Base-by-base conservation (phyloP, 2,888 invertebrate genomes). In the Agrilus biguttatus region DNA sequence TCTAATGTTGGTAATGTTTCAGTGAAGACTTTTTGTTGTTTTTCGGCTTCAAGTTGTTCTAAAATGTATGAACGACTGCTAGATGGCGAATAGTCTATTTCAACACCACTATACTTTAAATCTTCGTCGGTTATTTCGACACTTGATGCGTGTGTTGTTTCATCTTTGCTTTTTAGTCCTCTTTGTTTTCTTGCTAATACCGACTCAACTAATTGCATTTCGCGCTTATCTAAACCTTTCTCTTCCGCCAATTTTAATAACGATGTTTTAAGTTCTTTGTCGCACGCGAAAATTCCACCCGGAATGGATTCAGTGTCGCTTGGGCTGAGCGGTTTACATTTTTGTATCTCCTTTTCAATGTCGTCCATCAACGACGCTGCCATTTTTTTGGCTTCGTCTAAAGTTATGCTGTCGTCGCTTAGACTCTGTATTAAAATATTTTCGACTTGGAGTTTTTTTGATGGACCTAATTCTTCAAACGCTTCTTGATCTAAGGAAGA, bases 61-160 rank as follows among this genome's bases (percentile, higher is more conserved):
- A 67, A 50, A 36, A 65, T 56, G 47, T 63, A 54, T 12, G 54
- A 53, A 37, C 55, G 49, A 40, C 55, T 57, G 14, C 75, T 76
- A 58, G 74, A 71, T 60, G 77, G 77, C 47, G 78, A 77, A 51
- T 75, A 71, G 62, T 79, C 80, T 47, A 75, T 73, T 56, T 79
- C 80, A 47, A 74, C 73, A 42, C 80, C 80, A 57, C 80, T 81
- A 57, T 78, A 80, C 54, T 74, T 73, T 51, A 82, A 72, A 57
- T 82, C 82, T 69, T 82, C 82, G 51, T 74, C 74, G 12, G 73
- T 74, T 42, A 69, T 71, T 61, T 74, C 73, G 59, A 73, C 67
- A 49, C 73, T 73, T 1, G 73, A 71, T 7, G 70, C 66, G 58
- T 68, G 67, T 21, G 70, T 71, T 47, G 70, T 69, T 33, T 62